These are phyloP conservation scores for Lamproptera curius DNA, from an alignment of 2,888 invertebrate genomes.

Conservation along the genomic window DNA sequence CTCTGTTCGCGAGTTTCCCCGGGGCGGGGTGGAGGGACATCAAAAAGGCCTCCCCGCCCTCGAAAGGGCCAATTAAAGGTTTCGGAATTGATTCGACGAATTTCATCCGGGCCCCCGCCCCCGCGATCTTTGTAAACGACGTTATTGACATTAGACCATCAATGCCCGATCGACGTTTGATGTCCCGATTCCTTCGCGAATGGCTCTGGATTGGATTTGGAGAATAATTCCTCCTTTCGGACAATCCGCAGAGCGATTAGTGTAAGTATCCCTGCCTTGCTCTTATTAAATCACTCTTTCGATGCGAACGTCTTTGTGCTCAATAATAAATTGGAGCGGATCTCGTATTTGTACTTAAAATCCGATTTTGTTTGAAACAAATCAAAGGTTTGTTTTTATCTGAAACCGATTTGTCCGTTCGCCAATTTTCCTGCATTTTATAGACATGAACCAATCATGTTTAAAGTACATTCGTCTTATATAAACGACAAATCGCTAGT, in stretches of 20 bases:
- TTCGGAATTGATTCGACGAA: constrained; percentile 65
- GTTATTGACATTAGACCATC: constrained; percentile 53
- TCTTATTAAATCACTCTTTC: constrained; percentile 7
- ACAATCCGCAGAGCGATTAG: constrained; percentile 14
- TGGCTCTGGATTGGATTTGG: constrained; percentile 21
- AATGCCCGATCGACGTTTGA: constrained; percentile 49
- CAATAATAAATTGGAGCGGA: not conserved
- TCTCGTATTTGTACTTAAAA: not conserved
- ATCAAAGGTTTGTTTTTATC: no score
- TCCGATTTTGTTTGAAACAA: no score
- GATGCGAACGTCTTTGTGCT: not conserved
- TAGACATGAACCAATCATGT: no score
- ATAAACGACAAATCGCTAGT: no score
- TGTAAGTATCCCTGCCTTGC: constrained; percentile 7
- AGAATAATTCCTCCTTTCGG: constrained; percentile 23
- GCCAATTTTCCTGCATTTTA: no score
- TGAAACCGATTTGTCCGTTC: no score
- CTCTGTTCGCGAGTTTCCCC: constrained; percentile 54
- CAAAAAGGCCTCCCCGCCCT: constrained; percentile 50
- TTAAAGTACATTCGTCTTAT: no score
- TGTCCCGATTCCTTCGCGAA: constrained; percentile 32
- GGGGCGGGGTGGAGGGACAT: constrained; percentile 38
- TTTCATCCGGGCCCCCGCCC: constrained; percentile 38
- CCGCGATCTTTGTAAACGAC: constrained; percentile 59
- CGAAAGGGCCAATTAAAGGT: constrained; percentile 67